A percentile compares a stretch with the other conserved stretches of the same genome.
Conservation (phyloP, 2,888 invertebrate species). For the Sphaerophoria taeniata region DNA sequence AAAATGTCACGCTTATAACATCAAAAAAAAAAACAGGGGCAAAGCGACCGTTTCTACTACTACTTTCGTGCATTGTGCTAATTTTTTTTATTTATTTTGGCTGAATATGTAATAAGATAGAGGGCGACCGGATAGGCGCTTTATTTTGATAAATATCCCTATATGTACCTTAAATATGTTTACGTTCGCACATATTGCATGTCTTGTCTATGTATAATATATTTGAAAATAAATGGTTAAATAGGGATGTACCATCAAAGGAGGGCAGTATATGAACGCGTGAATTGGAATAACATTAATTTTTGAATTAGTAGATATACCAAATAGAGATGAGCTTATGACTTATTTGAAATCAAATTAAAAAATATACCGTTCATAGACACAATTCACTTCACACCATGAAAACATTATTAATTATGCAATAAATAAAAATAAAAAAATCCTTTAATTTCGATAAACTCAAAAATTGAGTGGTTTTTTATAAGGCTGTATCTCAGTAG, state of each 20-base stretch:
- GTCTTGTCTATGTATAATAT: no score
- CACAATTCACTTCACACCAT: no score
- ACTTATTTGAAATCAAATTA: slow-evolving; percentile 39
- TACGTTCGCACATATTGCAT: no score
- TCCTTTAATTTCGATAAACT: no score
- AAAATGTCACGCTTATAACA: slow-evolving; percentile 82
- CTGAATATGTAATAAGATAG: slow-evolving; percentile 49
- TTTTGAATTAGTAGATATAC: slow-evolving; percentile 10
- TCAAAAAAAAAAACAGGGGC: background rate
- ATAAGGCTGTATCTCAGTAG: no score
- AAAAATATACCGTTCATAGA: no score
- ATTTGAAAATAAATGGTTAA: no score
- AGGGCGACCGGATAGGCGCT: slow-evolving; percentile 69
- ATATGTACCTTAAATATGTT: no score
- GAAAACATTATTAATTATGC: no score
- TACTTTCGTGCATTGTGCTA: slow-evolving; percentile 41
- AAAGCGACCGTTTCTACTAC: background rate
- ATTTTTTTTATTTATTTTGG: slow-evolving; percentile 50
- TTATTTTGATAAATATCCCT: slow-evolving; percentile 32
- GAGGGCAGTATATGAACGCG: slow-evolving; percentile 62
- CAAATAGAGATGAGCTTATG: slow-evolving; percentile 19
- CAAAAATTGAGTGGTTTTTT: no score
- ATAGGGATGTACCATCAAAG: no score
- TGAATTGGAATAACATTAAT: slow-evolving; percentile 56
- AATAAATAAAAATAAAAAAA: no score